These are phyloP conservation scores for Danaus plexippus DNA, from an alignment of 1,140 invertebrate genomes.

Conservation along the genomic window DNA sequence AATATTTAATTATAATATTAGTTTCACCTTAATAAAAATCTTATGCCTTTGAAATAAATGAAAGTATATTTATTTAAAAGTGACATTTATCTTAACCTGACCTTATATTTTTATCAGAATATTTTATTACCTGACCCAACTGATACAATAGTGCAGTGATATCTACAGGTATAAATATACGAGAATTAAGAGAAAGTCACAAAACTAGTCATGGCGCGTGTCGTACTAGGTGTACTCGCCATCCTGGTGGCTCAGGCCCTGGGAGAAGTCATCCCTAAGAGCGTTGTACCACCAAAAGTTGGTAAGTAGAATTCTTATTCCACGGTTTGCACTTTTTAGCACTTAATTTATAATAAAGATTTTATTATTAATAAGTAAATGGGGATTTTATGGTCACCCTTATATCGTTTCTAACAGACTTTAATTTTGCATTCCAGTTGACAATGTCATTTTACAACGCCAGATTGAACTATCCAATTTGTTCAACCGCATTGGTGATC, in stretches of 20 bases:
- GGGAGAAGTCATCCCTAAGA: neutral
- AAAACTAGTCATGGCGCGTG: constrained; percentile 9
- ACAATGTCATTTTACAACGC: constrained; percentile 68
- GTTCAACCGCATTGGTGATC: constrained; percentile 72
- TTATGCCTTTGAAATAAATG: too few relatives aligned
- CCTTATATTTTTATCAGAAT: too few relatives aligned
- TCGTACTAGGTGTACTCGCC: constrained; percentile 8
- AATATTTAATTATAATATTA: too few relatives aligned
- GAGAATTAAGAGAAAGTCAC: constrained; percentile 1
- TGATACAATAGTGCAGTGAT: too few relatives aligned
- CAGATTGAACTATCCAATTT: constrained; percentile 71
- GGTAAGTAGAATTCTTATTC: constrained; percentile 4
- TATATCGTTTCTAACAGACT: neutral
- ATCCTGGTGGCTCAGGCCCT: constrained; percentile 7
- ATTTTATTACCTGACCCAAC: too few relatives aligned
- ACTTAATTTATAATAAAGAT: too few relatives aligned
- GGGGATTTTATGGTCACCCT: too few relatives aligned
- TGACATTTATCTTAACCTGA: too few relatives aligned
- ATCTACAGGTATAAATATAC: constrained; percentile 11
- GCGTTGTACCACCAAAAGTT: constrained; percentile 1
- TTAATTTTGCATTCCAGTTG: constrained; percentile 47
- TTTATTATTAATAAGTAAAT: too few relatives aligned
- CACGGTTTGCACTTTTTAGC: too few relatives aligned
- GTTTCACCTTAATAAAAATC: too few relatives aligned
- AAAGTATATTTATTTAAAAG: too few relatives aligned